phyloP scores from a whole-genome alignment of 53 echinoderm and acorn worm genomes.

The Patiria pectinifera region DNA sequence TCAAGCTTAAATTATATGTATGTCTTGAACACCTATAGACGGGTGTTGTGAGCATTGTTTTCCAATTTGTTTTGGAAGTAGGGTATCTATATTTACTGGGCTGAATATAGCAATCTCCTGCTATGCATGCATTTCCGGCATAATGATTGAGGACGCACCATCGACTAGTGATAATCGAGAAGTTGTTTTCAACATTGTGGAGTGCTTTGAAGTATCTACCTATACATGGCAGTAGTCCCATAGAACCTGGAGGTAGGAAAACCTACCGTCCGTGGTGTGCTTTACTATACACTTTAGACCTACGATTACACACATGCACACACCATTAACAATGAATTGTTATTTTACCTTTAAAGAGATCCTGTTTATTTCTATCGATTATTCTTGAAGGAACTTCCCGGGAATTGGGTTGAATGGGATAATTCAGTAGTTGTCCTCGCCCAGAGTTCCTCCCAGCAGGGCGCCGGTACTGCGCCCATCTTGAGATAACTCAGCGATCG shows the following conservation, averaged over 20 bases:
- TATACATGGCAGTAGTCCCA: background rate
- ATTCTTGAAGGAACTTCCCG: background rate
- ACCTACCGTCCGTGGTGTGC: background rate
- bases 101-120: too few species aligned
- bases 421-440: slow-evolving; percentile 31
- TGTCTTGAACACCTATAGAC: too few species aligned
- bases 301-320: background rate
- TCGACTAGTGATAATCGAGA: too few species aligned
- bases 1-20: too few species aligned
- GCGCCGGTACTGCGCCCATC: background rate
- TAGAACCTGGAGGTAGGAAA: background rate
- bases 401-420: slow-evolving; percentile 44
- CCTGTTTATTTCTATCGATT: slow-evolving; percentile 41
- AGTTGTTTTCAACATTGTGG: too few species aligned
- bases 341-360: background rate
- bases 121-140: too few species aligned
- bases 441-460: slow-evolving; percentile 38
- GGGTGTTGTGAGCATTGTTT: too few species aligned
- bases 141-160: too few species aligned
- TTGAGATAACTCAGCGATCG: slow-evolving; percentile 28
- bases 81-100: too few species aligned
- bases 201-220: background rate
- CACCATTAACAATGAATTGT: background rate
- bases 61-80: too few species aligned
- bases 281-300: too few species aligned